These are phyloP conservation scores for Vespertilio murinus DNA, from an alignment of 2,797 vertebrate species.

Conservation along the genomic window DNA sequence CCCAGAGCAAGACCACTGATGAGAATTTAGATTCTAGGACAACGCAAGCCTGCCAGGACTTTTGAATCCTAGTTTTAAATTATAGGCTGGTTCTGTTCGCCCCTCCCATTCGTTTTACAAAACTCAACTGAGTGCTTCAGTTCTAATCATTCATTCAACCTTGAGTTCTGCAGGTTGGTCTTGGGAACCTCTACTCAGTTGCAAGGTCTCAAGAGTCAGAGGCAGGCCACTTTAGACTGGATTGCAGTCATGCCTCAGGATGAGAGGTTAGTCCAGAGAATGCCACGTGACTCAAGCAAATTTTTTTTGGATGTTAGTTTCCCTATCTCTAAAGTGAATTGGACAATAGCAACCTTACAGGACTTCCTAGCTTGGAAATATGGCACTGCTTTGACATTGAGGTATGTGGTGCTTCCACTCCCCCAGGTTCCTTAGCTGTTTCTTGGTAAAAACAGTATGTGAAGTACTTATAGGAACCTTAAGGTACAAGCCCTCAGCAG, in stretches of 20 bases:
- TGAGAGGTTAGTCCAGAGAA: neutral
- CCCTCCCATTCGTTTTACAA: neutral
- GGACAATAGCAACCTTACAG: neutral
- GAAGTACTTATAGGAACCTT: neutral
- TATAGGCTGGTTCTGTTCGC: neutral
- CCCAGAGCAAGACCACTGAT: neutral
- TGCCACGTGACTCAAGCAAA: neutral
- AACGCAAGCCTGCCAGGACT: neutral
- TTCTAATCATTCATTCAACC: neutral
- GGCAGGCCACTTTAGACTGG: neutral
- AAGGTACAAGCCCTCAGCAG: neutral
- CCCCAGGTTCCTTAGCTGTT: neutral
- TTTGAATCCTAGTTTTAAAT: slow-evolving; percentile 57
- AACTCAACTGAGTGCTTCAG: neutral
- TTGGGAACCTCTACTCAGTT: neutral
- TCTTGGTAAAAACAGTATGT: neutral
- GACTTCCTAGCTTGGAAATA: neutral
- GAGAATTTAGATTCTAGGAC: slow-evolving; percentile 76
- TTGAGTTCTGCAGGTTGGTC: neutral
- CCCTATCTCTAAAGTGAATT: neutral
- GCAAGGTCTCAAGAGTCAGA: neutral
- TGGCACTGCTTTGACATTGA: neutral
- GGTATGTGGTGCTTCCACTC: neutral
- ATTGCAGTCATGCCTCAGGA: neutral
- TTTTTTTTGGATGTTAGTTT: neutral